Base-by-base conservation (phyloP, 1,140 invertebrate species). In the Caenorhabditis brenneri region DNA sequence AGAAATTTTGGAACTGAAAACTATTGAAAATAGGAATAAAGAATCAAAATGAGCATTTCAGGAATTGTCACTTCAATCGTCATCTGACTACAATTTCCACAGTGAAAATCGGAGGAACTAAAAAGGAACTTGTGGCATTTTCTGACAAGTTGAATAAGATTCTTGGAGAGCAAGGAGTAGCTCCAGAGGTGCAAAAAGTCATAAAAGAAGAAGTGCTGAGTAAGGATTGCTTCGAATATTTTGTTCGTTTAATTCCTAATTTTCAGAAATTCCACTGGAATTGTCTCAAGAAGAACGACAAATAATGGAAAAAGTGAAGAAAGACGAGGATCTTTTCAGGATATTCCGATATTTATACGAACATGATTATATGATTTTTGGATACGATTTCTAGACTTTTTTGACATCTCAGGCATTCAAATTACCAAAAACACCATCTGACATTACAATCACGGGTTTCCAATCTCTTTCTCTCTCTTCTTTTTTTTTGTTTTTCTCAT, bases 21-120 rank as follows among this genome's bases (percentile, higher is more conserved):
- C 10, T 27, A 27, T 55, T 51, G 6, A 29, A 55, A 27, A 12
- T 55, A 27, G 27, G 53, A 24, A 16, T 27, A 16, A 27, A 2
- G 9, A 24, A 10, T 16, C 16, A 36, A 36, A 4, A 24, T n/a
- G n/a, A n/a, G n/a, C n/a, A 12, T 74, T 74, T 2, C 65, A 74
- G 65, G 65, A 74, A 74, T 24, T 74, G 65, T 24, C 33, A 74
- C 42, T 74, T 42, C 65, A 74, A 74, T 74, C 65, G 65, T 10
- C 12, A 74, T 7, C 24, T 74, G 10, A 12, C 2, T 19, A 46
- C 0, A 12, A n/a, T 74, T 24, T 6, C 6, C 12, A 22, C 65
- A 24, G 12, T 74, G 36, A 74, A 74, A 46, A 74, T 74, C 24
- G 65, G 65, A 15, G 65, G 36, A 24, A 74, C 24, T 15, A 29